These are phyloP conservation scores for Lophotriccus pileatus DNA, from an alignment of 2,797 vertebrate species.

Conservation along the genomic window DNA sequence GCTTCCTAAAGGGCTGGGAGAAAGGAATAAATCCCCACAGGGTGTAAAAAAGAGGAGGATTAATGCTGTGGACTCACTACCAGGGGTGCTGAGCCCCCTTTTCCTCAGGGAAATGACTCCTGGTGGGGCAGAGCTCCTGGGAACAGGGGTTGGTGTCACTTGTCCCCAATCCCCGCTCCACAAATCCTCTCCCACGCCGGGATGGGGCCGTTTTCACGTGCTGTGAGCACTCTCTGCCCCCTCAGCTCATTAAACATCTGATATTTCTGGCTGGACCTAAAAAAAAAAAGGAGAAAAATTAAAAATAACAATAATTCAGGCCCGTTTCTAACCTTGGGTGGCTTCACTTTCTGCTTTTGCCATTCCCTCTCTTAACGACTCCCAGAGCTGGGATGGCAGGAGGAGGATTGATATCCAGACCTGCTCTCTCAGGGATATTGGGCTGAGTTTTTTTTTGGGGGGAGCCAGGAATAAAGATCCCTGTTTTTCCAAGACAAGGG, in stretches of 20 bases:
- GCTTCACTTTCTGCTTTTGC: constrained; percentile 41
- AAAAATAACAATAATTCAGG: neutral
- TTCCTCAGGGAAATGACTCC: neutral
- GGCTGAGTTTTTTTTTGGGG: neutral
- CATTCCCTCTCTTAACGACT: neutral
- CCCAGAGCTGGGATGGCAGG: constrained; percentile 36
- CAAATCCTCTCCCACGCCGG: neutral
- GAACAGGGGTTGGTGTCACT: no score
- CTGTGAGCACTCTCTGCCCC: neutral
- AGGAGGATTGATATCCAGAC: constrained; percentile 26
- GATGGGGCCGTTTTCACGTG: neutral
- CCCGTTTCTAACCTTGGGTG: neutral
- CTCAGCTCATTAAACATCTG: neutral
- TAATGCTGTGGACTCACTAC: fast-evolving
- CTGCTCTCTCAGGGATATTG: neutral
- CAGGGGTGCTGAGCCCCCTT: neutral
- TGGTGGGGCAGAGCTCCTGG: neutral
- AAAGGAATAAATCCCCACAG: fast-evolving
- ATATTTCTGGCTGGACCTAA: neutral
- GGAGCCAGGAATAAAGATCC: constrained; percentile 29
- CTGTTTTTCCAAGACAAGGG: neutral
- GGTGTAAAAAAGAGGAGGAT: neutral
- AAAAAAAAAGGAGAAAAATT: neutral
- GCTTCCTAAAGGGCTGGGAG: neutral
- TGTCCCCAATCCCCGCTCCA: neutral